phyloP scores from a whole-genome alignment of 2,888 invertebrate species.

The Lepidocyrtoides sp. region DNA sequence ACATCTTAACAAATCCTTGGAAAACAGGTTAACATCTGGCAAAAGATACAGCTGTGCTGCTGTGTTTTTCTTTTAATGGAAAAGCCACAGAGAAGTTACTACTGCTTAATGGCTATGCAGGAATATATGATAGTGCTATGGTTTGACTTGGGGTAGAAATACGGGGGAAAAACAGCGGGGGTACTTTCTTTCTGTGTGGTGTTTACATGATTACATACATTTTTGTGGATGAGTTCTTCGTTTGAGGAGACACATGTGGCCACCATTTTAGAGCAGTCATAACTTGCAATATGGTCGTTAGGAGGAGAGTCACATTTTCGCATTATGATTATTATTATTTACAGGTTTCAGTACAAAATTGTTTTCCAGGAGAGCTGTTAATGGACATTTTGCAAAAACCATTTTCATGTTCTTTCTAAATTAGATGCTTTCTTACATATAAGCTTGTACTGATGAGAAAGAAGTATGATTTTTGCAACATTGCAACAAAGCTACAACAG shows the following conservation, averaged over 20 bases:
- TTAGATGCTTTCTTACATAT: neutral
- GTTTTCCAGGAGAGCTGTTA: neutral
- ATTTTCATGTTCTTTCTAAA: conserved; percentile 13
- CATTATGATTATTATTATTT: conserved; percentile 19
- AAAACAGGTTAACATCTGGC: conserved; percentile 10
- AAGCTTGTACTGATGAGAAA: neutral
- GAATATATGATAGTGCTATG: neutral
- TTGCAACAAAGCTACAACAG: neutral
- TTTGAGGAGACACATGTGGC: neutral
- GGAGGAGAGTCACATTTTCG: neutral
- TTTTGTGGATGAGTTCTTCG: neutral
- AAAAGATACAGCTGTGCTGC: neutral
- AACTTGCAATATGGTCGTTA: neutral
- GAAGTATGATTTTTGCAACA: neutral
- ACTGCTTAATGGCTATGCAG: conserved; percentile 14
- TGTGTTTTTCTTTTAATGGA: neutral
- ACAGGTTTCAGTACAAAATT: neutral
- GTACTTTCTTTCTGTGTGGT: neutral
- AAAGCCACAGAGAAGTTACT: neutral
- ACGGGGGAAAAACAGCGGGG: neutral
- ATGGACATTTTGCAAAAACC: conserved; percentile 28
- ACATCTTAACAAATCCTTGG: neutral
- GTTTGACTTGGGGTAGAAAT: neutral
- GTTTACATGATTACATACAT: neutral
- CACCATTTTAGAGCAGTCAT: neutral